These are phyloP conservation scores for Oreonectes daqikongensis DNA, from an alignment of 2,797 vertebrate species.

Conservation along the genomic window DNA sequence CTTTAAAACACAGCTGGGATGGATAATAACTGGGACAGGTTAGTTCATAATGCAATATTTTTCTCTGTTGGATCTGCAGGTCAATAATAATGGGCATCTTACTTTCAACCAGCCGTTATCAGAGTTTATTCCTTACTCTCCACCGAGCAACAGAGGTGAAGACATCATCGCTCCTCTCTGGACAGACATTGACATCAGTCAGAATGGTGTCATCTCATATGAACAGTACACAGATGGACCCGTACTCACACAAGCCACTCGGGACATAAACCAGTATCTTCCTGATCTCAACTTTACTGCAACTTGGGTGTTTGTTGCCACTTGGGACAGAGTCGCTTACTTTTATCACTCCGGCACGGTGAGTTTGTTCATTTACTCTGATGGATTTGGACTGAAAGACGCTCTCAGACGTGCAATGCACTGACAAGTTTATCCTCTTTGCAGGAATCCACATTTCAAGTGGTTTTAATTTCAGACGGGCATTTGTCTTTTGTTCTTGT, in stretches of 20 bases:
- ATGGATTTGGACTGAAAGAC: no score
- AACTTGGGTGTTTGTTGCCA: conserved; percentile 37
- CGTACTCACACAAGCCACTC: neutral
- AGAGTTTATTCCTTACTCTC: neutral
- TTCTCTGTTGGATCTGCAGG: neutral
- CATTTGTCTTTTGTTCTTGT: conserved; percentile 21
- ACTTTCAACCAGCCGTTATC: neutral
- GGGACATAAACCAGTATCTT: conserved; percentile 7
- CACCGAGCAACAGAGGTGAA: neutral
- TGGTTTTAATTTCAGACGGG: neutral
- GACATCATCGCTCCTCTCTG: neutral
- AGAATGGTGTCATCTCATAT: neutral
- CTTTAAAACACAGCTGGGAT: no score
- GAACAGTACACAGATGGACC: neutral
- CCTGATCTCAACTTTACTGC: neutral
- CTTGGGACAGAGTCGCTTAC: conserved; percentile 30
- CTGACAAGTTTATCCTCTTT: conserved; percentile 7
- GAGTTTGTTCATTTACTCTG: neutral
- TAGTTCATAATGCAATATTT: no score
- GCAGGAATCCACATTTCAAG: neutral
- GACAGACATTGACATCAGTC: conserved; percentile 38
- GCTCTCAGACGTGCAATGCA: no score
- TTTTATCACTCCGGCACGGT: conserved; percentile 17
- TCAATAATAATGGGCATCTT: neutral
- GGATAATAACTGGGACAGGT: no score